Base-by-base conservation (phyloP, 1,140 invertebrate species). In the Mactra quadrangularis region DNA sequence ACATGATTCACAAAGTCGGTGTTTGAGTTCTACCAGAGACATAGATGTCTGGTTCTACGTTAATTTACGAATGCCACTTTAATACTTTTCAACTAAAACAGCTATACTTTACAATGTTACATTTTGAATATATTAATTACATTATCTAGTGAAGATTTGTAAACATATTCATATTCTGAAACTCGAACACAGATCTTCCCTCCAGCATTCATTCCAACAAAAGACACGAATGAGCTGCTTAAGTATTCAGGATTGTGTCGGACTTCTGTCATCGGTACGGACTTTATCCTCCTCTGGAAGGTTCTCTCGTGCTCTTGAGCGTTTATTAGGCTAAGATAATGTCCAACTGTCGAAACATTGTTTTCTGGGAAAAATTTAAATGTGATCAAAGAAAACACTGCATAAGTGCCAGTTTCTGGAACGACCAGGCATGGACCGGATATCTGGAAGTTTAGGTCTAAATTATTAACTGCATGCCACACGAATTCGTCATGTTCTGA, bases 331-430 rank as follows among this genome's bases (percentile, higher is more conserved):
- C 15, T 17, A 4, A 27, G 19, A 15, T 22, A 29, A 27, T 45
- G 33, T 19, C 19, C 33, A 4, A 59, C 52, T 3, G 17, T 74
- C 41, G 9, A 19, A 1, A 57, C 41, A 13, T 13, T 41, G 27
- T 59, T 52, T 25, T 59, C n/a, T 17, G 22, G 57, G 6, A 35
- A 9, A 0, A 74, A 9, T 29, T 3, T 1, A 33, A 41, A 74
- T 25, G 71, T 74, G 19, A 74, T 17, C 9, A 41, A n/a, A 19
- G 71, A 74, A 31, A 74, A 45, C 4, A 74, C 53, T 1, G 47
- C 53, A 22, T 74, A 74, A 17, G 55, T 45, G 7, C 71, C 71
- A 19, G 13, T 59, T 59, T 74, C 71, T 15, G 53, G 53, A 15
- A 74, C 71, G 6, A 45, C 38, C 2, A 74, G 19, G 19, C 71